Evolutionary conservation across 2,888 invertebrate species (phyloP).

Genomic region (Folsomia candida): DNA sequence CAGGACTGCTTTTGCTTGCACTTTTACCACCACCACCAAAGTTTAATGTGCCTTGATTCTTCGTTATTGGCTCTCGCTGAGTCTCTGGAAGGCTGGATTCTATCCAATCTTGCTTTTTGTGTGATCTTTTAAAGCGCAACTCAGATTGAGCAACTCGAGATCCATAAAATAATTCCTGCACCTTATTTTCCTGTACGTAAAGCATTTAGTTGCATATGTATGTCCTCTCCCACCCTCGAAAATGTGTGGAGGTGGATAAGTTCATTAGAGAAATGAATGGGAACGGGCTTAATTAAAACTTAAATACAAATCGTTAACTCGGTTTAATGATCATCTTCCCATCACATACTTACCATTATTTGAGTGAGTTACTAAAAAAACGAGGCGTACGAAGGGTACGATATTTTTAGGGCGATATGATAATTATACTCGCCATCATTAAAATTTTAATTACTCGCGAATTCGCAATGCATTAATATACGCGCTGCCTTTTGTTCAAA

Average conservation of each 20-base stretch:
- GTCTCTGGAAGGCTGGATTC: not conserved
- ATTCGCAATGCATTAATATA: too few relatives aligned
- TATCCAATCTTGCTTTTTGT: not conserved
- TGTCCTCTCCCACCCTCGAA: not conserved
- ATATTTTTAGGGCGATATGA: too few relatives aligned
- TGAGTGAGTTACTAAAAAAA: too few relatives aligned
- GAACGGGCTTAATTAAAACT: not conserved
- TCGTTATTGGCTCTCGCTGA: not conserved
- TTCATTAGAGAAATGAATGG: not conserved
- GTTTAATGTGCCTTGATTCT: not conserved
- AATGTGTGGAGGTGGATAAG: not conserved
- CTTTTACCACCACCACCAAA: conserved; percentile 1
- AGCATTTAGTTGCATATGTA: too few relatives aligned
- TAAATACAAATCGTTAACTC: not conserved
- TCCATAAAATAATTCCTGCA: not conserved
- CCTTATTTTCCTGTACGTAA: too few relatives aligned
- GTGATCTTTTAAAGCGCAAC: not conserved
- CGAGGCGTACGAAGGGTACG: too few relatives aligned
- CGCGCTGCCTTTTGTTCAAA: too few relatives aligned
- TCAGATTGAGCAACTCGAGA: not conserved
- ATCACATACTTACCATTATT: too few relatives aligned
- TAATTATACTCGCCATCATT: not conserved
- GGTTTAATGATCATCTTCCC: not conserved
- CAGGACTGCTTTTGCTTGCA: conserved; percentile 21
- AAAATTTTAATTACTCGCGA: not conserved